Evolutionary conservation across 2,113 vertebrate species (phyloP).

Genomic region (Myotis brandtii): DNA sequence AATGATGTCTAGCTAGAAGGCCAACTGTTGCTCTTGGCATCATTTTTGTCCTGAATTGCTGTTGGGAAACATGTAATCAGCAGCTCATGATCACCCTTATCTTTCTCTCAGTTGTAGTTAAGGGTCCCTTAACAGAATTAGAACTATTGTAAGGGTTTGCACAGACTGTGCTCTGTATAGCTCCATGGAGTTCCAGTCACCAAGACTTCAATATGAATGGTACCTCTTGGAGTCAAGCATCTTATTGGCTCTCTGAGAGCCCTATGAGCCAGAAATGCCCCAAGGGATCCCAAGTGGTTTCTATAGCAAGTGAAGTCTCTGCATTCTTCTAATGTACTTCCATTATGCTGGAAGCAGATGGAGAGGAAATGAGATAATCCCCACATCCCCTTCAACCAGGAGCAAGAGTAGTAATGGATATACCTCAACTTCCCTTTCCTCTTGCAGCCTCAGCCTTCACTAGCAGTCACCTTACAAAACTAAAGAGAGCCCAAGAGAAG

Average conservation of each 20-base stretch:
- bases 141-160: background rate
- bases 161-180: background rate
- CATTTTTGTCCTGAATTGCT: background rate
- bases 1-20: background rate
- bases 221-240: background rate
- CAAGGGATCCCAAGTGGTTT: conserved; percentile 37
- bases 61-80: background rate
- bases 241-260: background rate
- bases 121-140: background rate
- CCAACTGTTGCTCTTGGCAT: background rate
- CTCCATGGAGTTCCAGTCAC: background rate
- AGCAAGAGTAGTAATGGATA: conserved; percentile 30
- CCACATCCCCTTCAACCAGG: conserved; percentile 15
- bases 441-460: background rate
- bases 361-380: conserved; percentile 55
- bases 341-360: conserved; percentile 16
- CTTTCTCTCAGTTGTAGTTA: background rate
- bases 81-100: background rate
- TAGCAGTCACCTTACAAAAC: background rate
- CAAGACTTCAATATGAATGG: background rate
- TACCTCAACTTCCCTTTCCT: conserved; percentile 61
- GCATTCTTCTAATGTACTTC: conserved; percentile 31
- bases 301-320: conserved; percentile 13
- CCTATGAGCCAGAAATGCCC: background rate
- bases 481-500: background rate